Base-by-base conservation (phyloP, 2,113 vertebrate species). In the Acrocephalus arundinaceus region DNA sequence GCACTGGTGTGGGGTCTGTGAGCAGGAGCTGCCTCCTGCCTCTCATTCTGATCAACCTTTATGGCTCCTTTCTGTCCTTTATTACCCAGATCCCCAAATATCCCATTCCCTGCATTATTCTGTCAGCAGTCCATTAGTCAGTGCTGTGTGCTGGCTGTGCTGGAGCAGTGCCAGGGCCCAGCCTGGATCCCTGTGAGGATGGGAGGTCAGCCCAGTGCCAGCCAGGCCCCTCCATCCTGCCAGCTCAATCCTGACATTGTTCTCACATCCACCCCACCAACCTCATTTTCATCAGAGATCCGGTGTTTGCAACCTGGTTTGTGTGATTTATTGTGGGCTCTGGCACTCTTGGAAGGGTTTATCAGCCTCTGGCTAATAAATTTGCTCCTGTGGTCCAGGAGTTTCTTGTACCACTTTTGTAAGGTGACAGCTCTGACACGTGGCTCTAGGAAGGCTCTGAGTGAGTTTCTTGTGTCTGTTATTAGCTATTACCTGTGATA, bases 401-500 rank as follows among this genome's bases (percentile, higher is more conserved):
- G 72, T 81, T 93, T 46, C 79, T 74, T 76, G 43, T 13, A 41
- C 27, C 33, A 1, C 71, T 85, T 88, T 51, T 43, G 39, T 83
- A 6, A 86, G 91, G 84, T 89, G 91, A 41, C 81, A 75, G 7
- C 74, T 89, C 52, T 49, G 90, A 59, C n/a, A 16, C 23, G 79
- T 71, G 68, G 76, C 79, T 85, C 68, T 41, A 7, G 75, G 63
- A 87, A 55, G 78, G 84, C 87, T 90, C 43, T 70, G 61, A 90
- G 87, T n/a, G 16, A 76, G 55, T 55, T 86, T 81, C 82, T 74
- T 39, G 35, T 85, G 54, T 17, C 72, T 90, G 65, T 93, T 94
- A 96, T 83, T 94, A 91, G 76, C 93, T 88, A 57, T 91, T 94
- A 92, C 48, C 92, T 92, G 71, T 96, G 93, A 93, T 92, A 84